A percentile compares a stretch with the other conserved stretches of the same genome.
phyloP scores from a whole-genome alignment of 2,797 vertebrate genomes.

The Crossoptilon crossoptilon region DNA sequence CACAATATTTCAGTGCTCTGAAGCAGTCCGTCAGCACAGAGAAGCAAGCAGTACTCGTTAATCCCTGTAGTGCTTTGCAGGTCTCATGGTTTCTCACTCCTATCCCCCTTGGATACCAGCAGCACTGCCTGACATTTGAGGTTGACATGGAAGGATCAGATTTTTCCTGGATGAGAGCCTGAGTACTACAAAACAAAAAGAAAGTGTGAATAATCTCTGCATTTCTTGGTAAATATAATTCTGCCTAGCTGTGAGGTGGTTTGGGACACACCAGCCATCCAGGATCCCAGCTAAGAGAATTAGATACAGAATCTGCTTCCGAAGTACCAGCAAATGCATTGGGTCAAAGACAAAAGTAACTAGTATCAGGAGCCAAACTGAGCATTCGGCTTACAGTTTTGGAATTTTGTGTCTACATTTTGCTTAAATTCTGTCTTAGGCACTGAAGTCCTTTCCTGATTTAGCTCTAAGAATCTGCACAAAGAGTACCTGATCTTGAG shows the following conservation, averaged over 20 bases:
- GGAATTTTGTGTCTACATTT: not conserved
- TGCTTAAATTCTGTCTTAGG: not conserved
- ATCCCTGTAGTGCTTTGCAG: not conserved
- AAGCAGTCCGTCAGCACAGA: not conserved
- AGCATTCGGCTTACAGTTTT: not conserved
- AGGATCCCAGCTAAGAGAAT: not conserved
- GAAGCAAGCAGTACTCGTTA: not conserved
- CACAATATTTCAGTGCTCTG: not conserved
- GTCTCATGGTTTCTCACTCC: not conserved
- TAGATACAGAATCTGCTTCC: not conserved
- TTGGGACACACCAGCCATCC: not conserved
- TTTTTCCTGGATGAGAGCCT: not conserved
- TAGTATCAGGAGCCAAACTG: not conserved
- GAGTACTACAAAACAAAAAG: not conserved
- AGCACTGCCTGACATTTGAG: not conserved
- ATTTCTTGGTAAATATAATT: not conserved
- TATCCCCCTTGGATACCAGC: not conserved
- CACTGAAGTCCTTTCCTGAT: not conserved
- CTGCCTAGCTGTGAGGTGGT: not conserved
- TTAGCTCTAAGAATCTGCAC: not conserved
- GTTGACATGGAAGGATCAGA: not conserved
- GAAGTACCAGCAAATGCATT: not conserved
- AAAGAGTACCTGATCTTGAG: too few species aligned
- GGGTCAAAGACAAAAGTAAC: not conserved
- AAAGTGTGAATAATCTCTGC: not conserved